Conservation (phyloP, 1,140 invertebrate genomes). For the Temnothorax longispinosus region DNA sequence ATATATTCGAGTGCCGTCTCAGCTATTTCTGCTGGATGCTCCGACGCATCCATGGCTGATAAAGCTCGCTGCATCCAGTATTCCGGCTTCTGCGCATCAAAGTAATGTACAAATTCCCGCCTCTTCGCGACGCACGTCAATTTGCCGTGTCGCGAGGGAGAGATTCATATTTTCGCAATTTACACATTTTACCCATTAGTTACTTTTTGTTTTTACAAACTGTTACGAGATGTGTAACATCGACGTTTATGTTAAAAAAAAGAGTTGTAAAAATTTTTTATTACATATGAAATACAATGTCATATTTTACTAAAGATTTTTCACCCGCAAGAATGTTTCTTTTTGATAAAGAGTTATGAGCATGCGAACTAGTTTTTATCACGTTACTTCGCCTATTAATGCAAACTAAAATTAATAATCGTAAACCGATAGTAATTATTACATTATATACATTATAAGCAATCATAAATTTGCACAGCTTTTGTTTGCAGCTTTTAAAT, state of each 20-base stretch:
- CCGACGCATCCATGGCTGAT: constrained; percentile 70
- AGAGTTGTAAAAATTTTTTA: no score
- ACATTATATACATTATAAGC: neutral
- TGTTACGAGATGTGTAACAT: neutral
- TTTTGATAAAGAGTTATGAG: neutral
- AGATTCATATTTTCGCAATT: constrained; percentile 8
- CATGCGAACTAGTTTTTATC: neutral
- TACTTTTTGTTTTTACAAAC: neutral
- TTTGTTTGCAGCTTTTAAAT: neutral
- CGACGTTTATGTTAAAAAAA: neutral
- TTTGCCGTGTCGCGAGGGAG: neutral
- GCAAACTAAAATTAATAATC: neutral
- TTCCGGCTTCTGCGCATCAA: constrained; percentile 74
- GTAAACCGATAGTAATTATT: neutral
- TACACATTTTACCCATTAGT: neutral
- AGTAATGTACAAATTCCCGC: constrained; percentile 51
- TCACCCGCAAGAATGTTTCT: neutral
- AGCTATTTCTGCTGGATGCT: constrained; percentile 75
- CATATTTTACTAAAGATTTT: neutral
- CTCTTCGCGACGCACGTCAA: constrained; percentile 27
- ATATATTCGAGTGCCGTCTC: constrained; percentile 56
- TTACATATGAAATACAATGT: neutral
- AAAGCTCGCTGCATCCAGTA: constrained; percentile 66
- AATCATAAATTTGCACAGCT: neutral
- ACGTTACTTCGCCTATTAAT: neutral